Percentiles rank a stretch among this genome's conserved stretches.
These are phyloP conservation scores for Otolemur garnettii DNA, from an alignment of 2,113 vertebrate species.

Conservation along the genomic window DNA sequence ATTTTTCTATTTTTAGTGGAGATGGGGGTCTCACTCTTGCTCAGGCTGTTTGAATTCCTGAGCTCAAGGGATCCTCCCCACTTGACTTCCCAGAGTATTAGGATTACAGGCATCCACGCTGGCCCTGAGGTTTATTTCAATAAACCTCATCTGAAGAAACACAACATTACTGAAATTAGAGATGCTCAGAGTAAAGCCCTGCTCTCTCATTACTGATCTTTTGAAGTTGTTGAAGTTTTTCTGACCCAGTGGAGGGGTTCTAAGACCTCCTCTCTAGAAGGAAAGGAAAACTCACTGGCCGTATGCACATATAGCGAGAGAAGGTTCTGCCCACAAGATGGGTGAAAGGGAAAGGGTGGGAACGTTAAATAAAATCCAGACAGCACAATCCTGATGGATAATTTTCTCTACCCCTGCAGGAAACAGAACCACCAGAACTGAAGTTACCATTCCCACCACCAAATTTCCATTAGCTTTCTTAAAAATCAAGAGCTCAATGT, in stretches of 20 bases:
- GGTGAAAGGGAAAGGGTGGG: not conserved
- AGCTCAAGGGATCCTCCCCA: too few relatives aligned
- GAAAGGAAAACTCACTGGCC: not conserved
- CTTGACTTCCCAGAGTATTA: too few relatives aligned
- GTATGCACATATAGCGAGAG: not conserved
- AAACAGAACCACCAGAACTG: not conserved
- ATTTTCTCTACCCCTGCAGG: not conserved
- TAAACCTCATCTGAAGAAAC: not conserved
- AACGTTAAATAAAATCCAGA: not conserved
- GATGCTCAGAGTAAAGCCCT: not conserved
- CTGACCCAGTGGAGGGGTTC: not conserved
- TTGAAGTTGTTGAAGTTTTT: not conserved
- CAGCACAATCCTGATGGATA: not conserved
- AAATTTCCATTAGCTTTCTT: not conserved
- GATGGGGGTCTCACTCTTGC: too few relatives aligned
- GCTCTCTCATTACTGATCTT: not conserved
- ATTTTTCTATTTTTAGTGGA: too few relatives aligned
- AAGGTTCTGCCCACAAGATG: not conserved
- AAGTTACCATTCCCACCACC: not conserved
- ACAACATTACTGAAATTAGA: slow-evolving; percentile 1
- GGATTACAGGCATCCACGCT: too few relatives aligned
- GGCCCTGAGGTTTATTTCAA: too few relatives aligned
- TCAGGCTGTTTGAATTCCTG: too few relatives aligned
- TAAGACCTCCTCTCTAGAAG: not conserved
- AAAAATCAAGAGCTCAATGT: slow-evolving; percentile 8